Base-by-base conservation (phyloP, 2,797 vertebrate species). In the Paguma larvata region DNA sequence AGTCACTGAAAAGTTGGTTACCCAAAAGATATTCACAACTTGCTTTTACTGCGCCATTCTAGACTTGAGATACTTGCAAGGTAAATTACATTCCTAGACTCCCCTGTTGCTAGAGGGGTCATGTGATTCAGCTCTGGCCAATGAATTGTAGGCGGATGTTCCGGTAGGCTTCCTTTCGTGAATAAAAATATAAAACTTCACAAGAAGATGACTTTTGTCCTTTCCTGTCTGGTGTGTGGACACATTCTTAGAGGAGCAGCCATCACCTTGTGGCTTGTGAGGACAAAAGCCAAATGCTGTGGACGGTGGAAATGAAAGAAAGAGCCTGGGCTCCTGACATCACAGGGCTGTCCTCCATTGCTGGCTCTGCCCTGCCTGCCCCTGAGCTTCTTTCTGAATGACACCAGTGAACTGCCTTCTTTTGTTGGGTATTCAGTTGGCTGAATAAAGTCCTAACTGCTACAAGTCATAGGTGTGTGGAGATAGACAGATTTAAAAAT, bases 361-460 rank as follows among this genome's bases (percentile, higher is more conserved):
- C 34, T 25, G 23, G 10, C 38, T 14, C 19, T 13, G 16, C 3
- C 1, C 41, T 38, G 15, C 18, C 56, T 85, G 32, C 16, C 23
- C 75, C 30, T 85, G 48, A 30, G 44, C 51, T 89, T 94, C 41
- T 32, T 90, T 70, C 78, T 53, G 56, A 75, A 75, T 82, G 27
- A 94, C 27, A 78, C 32, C 59, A 92, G 56, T 83, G 38, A 65
- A 68, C 63, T 85, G 18, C 65, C 89, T 90, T 56, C 25, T 96
- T 89, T 63, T 72, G 7, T 30, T 63, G 25, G 59, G 7, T 77
- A 92, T 86, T 87, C 70, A 87, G 3, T 80, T 84, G 68, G 23
- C 23, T 21, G 44, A 79, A 94, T 68, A 79, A 85, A 88, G 59
- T 93, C 18, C 13, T 77, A 77, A 89, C 32, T 65, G n/a, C 83